Evolutionary conservation across 2,888 invertebrate species (phyloP).

Genomic region (Adelognathus sp.): DNA sequence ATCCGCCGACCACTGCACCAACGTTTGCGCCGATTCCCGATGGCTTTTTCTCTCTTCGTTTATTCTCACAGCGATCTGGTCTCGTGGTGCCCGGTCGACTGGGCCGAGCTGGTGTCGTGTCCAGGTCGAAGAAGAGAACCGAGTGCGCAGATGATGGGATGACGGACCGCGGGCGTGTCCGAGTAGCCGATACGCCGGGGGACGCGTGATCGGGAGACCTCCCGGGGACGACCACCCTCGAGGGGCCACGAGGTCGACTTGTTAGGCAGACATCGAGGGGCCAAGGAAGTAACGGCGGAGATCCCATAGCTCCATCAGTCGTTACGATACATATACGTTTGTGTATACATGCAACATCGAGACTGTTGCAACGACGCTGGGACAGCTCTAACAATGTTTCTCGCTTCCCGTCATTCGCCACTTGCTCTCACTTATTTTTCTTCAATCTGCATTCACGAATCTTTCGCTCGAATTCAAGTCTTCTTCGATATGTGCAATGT

Average conservation of each 20-base stretch:
- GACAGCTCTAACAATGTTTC: conserved; percentile 30
- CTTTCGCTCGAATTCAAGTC: neutral
- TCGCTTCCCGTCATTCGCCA: conserved; percentile 4
- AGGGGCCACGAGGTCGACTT: conserved; percentile 80
- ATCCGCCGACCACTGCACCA: neutral
- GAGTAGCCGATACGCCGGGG: conserved; percentile 74
- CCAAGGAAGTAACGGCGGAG: conserved; percentile 59
- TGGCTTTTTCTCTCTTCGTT: conserved; percentile 16
- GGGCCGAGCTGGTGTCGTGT: conserved; percentile 51
- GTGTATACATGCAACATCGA: neutral
- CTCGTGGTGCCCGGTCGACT: conserved; percentile 15
- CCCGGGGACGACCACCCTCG: conserved; percentile 79
- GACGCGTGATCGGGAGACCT: conserved; percentile 80
- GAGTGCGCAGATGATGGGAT: conserved; percentile 73
- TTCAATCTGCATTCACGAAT: neutral
- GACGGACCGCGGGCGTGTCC: conserved; percentile 79
- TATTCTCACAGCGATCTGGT: neutral
- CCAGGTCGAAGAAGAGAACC: conserved; percentile 55
- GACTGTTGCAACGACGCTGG: neutral
- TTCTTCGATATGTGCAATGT: neutral
- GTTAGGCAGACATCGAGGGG: conserved; percentile 75
- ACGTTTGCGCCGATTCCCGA: neutral
- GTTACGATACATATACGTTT: conserved; percentile 5
- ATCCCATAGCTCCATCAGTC: conserved; percentile 46
- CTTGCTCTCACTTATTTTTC: neutral